These are phyloP conservation scores for Pelecanus crispus DNA, from an alignment of 2,113 vertebrate genomes.

Conservation along the genomic window DNA sequence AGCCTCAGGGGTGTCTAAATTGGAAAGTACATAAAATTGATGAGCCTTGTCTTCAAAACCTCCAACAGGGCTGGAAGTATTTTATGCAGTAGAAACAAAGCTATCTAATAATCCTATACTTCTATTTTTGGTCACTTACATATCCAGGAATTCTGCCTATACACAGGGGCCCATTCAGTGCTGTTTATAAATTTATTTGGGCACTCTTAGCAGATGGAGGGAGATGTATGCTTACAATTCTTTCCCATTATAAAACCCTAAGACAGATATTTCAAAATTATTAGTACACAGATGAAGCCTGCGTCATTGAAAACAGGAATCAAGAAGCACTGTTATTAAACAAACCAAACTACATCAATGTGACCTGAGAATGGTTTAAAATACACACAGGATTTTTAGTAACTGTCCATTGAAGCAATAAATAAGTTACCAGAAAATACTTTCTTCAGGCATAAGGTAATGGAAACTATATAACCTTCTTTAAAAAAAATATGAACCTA, in stretches of 20 bases:
- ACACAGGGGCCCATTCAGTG: neutral
- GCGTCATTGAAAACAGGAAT: neutral
- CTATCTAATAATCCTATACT: neutral
- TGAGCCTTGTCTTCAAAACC: neutral
- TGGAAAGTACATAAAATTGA: slow-evolving; percentile 4
- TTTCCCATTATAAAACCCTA: neutral
- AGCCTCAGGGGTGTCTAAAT: neutral
- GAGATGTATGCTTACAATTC: neutral
- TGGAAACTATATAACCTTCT: neutral
- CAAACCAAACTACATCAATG: neutral
- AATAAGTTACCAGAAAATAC: neutral
- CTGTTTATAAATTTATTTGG: neutral
- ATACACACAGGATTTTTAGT: neutral
- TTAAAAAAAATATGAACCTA: neutral
- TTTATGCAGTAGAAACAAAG: slow-evolving; percentile 39
- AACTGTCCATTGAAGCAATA: neutral
- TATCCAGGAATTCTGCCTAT: neutral
- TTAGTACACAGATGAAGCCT: neutral
- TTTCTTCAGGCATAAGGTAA: neutral
- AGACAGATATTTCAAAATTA: slow-evolving; percentile 25
- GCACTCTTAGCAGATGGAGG: neutral
- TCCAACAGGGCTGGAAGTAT: neutral
- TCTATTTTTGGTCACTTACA: neutral
- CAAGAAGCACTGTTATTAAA: neutral
- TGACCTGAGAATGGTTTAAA: neutral